Evolutionary conservation across 2,113 vertebrate genomes (phyloP).

Genomic region (Solea solea): DNA sequence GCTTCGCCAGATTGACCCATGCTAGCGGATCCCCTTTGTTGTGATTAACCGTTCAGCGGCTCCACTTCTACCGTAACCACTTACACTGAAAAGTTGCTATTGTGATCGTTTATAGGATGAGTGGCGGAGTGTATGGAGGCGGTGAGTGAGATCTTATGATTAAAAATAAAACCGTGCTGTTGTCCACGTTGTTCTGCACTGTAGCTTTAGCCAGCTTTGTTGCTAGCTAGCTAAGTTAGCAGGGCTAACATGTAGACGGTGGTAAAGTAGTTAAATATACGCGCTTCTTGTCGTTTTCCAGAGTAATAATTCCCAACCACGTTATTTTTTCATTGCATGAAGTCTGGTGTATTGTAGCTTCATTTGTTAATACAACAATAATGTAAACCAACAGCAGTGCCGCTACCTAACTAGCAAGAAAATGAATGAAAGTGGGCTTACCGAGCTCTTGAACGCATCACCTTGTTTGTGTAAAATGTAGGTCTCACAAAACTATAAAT

Average conservation of each 20-base stretch:
- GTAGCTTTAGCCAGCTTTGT: slow-evolving; percentile 45
- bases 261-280: neutral
- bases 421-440: slow-evolving; percentile 66
- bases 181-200: slow-evolving; percentile 59
- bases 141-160: slow-evolving; percentile 74
- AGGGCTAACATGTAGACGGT: slow-evolving; percentile 20
- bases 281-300: neutral
- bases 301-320: neutral
- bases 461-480: neutral
- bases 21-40: slow-evolving; percentile 74
- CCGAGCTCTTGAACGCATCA: neutral
- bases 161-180: slow-evolving; percentile 39
- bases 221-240: slow-evolving; percentile 42
- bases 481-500: neutral
- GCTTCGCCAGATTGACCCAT: slow-evolving; percentile 47
- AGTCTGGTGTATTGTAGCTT: accelerated
- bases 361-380: neutral
- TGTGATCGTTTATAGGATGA: slow-evolving; percentile 71
- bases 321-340: accelerated
- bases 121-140: slow-evolving; percentile 85
- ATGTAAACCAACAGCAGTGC: neutral
- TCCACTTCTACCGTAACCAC: slow-evolving; percentile 23
- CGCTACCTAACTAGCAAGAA: slow-evolving; percentile 16
- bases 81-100: slow-evolving; percentile 8
- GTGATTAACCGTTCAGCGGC: slow-evolving; percentile 55